Evolutionary conservation across 2,797 vertebrate genomes (phyloP), one percentile per base, ranked within the genome.

Genomic region (Micropoecilia bifurca): DNA sequence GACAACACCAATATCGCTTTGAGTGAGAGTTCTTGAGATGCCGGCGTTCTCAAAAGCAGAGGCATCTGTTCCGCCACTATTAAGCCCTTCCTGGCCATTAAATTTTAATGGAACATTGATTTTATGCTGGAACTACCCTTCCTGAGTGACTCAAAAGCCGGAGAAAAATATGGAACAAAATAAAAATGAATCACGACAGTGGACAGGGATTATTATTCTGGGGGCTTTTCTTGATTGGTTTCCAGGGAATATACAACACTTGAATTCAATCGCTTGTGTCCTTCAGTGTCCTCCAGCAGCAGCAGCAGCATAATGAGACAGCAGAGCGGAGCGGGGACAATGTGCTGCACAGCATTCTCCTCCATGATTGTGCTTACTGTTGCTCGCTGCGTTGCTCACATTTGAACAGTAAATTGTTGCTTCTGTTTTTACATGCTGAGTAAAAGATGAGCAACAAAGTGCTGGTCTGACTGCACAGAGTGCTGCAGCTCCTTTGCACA

Each of bases 71-170:
- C 91, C 89, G 87, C 91, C 91, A 91, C 94, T 93, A 95, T 96
- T 95, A 96, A 95, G 95, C 89, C 93, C 93, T 95, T 96, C 93
- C 92, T 94, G 93, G 91, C 94, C 95, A 96, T 96, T 96, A 96
- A 94, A 95, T 94, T 95, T 96, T 96, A 96, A 96, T 95, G 96
- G 95, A 95, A 95, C 95, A 96, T 96, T 95, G 96, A 96, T 96
- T 96, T 96, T 96, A 93, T 95, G 94, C 94, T 94, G 92, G 90
- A 93, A 92, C 90, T 85, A 90, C 89, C 93, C 88, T 95, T 95
- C 94, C 93, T 88, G 91, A 93, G 88, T 91, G 93, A 95, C 94
- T 95, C 90, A 93, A 93, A 94, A 91, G 86, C 91, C 74, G 46
- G 85, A 80, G 87, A 91, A 94, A 95, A 94, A 95, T 92, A 93